Conservation (phyloP, 1,140 invertebrate genomes). For the Drosophila rhopaloa region DNA sequence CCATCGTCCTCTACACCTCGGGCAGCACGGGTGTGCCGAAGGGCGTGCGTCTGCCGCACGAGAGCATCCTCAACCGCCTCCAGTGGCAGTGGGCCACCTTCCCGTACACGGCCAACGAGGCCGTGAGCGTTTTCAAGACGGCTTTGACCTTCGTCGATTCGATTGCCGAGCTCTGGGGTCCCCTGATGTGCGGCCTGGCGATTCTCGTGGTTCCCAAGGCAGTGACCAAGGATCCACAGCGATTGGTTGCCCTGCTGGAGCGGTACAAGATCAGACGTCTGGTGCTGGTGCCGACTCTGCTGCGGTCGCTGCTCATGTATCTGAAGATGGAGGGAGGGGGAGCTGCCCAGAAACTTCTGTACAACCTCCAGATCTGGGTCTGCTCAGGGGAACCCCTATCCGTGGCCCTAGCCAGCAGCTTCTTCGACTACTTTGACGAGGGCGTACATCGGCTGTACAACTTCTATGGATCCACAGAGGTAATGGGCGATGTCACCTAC, state of each 20-base stretch:
- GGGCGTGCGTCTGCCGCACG: slow-evolving; percentile 93
- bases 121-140: slow-evolving; percentile 93
- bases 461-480: slow-evolving; percentile 95
- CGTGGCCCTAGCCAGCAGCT: slow-evolving; percentile 88
- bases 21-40: slow-evolving; percentile 97
- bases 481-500: slow-evolving; percentile 93
- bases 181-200: slow-evolving; percentile 88
- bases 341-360: slow-evolving; percentile 85
- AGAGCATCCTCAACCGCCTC: slow-evolving; percentile 91
- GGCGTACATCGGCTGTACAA: slow-evolving; percentile 89
- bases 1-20: slow-evolving; percentile 95
- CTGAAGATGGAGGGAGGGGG: slow-evolving; percentile 85
- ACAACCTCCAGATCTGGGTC: slow-evolving; percentile 90
- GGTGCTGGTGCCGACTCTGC: slow-evolving; percentile 92
- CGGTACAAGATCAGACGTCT: slow-evolving; percentile 91
- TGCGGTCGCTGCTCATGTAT: slow-evolving; percentile 91
- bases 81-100: slow-evolving; percentile 93
- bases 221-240: slow-evolving; percentile 90
- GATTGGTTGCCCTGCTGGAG: slow-evolving; percentile 88
- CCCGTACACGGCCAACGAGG: slow-evolving; percentile 89
- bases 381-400: slow-evolving; percentile 92
- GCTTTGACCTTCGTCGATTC: slow-evolving; percentile 95
- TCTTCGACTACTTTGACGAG: slow-evolving; percentile 89
- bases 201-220: slow-evolving; percentile 90
- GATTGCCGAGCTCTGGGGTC: slow-evolving; percentile 93